Base-by-base conservation (phyloP, 2,888 invertebrate genomes). In the Ectobius pallidus region DNA sequence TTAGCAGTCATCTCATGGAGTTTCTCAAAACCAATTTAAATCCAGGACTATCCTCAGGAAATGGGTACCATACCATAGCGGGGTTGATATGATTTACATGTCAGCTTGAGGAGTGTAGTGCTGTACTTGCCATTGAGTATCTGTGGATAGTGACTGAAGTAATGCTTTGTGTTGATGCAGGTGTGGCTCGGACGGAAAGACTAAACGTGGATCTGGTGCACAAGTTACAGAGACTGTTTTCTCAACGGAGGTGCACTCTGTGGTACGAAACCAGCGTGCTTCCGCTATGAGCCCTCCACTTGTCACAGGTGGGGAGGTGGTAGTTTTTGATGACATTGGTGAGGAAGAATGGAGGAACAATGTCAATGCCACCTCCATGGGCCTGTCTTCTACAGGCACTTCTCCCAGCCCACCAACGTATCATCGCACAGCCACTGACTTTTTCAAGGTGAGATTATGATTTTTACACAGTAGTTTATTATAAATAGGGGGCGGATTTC, bases 301-400 rank as follows among this genome's bases (percentile, higher is more conserved):
- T 63, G 90, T 92, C 75, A 89, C 90, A 69, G 91, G 91, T 74
- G 92, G 90, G 22, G 94, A 92, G 81, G 92, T 93, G 65, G 92
- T 94, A 78, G 94, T 93, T 69, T 94, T 95, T 80, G 94, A 95
- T 81, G 94, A 95, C 82, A 91, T 92, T 75, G 92, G 91, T 76
- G 95, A 95, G 61, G 75, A 72, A 9, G 75, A 77, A 42, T 78
- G 78, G 78, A 70, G 70, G 11, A 46, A 18, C 25, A 42, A 44
- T 22, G n/a, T 27, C 7, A 42, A 27, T n/a, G 55, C 25, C 11
- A 11, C 55, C 27, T 27, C 46, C 3, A 58, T 30, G 16, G 58
- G 58, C 3, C 46, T 46, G 6, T 65, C 79, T 2, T 80, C 80
- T 58, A 76, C 77, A 1, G 80, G 81, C 75, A 80, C 80, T 42